phyloP scores from a whole-genome alignment of 2,113 vertebrate species.

The Psilopogon haemacephalus region DNA sequence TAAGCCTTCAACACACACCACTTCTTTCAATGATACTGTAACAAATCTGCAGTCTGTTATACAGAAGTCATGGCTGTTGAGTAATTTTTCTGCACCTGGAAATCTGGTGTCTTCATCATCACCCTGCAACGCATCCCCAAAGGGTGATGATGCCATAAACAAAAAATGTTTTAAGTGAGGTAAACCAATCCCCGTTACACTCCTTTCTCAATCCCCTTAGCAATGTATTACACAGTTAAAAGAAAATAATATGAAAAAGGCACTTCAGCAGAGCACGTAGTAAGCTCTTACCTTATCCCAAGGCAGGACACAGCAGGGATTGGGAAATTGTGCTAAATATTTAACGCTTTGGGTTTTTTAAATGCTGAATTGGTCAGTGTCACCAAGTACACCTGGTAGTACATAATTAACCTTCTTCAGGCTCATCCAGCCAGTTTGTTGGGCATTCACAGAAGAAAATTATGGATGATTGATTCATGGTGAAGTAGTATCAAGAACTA shows the following conservation, averaged over 20 bases:
- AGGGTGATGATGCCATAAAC: neutral
- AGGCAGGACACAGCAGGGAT: neutral
- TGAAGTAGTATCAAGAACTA: neutral
- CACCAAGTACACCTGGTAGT: neutral
- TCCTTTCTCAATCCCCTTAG: constrained; percentile 59
- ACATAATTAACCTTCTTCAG: neutral
- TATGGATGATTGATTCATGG: neutral
- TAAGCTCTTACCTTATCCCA: constrained; percentile 44
- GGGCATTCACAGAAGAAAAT: neutral
- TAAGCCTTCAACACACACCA: neutral
- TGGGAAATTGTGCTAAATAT: neutral
- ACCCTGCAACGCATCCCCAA: constrained; percentile 42
- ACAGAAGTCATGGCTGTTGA: neutral
- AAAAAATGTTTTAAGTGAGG: constrained; percentile 49
- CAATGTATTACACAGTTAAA: constrained; percentile 9
- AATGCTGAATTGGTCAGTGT: constrained; percentile 11
- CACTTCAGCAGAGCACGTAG: constrained; percentile 39
- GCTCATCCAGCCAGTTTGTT: neutral
- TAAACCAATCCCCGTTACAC: constrained; percentile 63
- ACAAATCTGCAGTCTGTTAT: neutral
- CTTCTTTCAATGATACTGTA: neutral
- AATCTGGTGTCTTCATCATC: constrained; percentile 9
- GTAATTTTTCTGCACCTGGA: neutral
- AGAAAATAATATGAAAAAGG: constrained; percentile 20
- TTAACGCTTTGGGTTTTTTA: neutral